These are phyloP conservation scores for Probosciger aterrimus DNA, from an alignment of 2,113 vertebrate genomes.

Conservation along the genomic window DNA sequence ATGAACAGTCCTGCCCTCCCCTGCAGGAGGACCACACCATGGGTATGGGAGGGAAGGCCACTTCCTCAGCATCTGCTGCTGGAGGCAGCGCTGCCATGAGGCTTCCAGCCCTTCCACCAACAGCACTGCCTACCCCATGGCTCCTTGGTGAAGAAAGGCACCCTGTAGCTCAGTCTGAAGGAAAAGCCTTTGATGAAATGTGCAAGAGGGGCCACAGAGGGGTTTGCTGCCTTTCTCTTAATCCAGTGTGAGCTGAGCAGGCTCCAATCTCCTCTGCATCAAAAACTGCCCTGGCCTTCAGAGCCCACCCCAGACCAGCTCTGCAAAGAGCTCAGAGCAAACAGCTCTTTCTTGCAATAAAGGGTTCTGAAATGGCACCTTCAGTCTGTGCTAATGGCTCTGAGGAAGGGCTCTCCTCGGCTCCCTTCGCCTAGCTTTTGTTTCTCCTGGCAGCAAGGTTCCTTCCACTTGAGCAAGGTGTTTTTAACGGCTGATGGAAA, in stretches of 20 bases:
- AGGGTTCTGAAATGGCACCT: neutral
- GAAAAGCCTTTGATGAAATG: neutral
- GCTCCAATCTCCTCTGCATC: neutral
- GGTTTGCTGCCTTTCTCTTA: neutral
- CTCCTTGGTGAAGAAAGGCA: neutral
- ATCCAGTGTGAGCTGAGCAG: neutral
- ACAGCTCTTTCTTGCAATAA: neutral
- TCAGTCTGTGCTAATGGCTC: neutral
- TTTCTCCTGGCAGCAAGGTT: neutral
- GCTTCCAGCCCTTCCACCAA: neutral
- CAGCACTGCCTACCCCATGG: rapidly evolving
- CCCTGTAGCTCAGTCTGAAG: neutral
- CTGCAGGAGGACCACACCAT: neutral
- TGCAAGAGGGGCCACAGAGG: neutral
- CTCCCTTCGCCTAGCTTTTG: neutral
- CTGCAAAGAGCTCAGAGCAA: neutral
- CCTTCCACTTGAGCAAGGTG: neutral
- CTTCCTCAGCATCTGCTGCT: neutral
- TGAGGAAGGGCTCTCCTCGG: neutral
- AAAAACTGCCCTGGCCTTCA: neutral
- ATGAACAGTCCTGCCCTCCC: neutral
- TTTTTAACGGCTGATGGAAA: slow-evolving; percentile 23
- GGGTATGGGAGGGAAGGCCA: neutral
- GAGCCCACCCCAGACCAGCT: neutral
- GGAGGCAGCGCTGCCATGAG: neutral